Percentiles rank a stretch among this genome's conserved stretches.
These are phyloP conservation scores for Venturia canescens DNA, from an alignment of 1,140 invertebrate species.

Conservation along the genomic window DNA sequence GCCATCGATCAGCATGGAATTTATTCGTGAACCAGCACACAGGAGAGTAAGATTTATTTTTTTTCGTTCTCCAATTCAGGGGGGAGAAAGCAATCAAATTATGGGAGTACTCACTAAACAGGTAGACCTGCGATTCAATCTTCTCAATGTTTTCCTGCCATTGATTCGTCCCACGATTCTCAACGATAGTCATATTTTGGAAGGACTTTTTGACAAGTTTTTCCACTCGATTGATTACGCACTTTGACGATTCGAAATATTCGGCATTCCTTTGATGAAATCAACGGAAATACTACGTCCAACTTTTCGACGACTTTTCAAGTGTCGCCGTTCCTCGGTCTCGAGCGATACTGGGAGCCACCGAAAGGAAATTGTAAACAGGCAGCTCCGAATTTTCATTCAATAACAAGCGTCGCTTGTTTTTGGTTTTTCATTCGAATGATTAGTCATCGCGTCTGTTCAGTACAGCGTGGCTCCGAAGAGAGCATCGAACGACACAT, in stretches of 20 bases:
- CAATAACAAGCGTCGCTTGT: too few relatives aligned
- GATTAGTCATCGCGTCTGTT: too few relatives aligned
- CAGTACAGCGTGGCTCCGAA: too few relatives aligned
- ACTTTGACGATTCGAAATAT: background rate
- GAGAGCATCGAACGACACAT: too few relatives aligned
- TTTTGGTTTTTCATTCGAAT: too few relatives aligned
- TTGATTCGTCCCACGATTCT: background rate
- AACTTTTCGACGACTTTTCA: background rate
- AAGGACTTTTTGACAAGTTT: too few relatives aligned
- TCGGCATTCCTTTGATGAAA: background rate
- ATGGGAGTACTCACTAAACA: constrained; percentile 25
- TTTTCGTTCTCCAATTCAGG: background rate
- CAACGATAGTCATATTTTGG: background rate
- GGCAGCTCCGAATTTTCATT: too few relatives aligned
- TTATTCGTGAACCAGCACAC: constrained; percentile 24
- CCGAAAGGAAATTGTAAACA: too few relatives aligned
- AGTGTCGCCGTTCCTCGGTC: background rate
- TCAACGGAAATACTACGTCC: background rate
- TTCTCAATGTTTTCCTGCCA: background rate
- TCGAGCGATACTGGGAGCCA: background rate
- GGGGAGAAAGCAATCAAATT: constrained; percentile 1
- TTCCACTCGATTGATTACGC: background rate
- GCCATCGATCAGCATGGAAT: constrained; percentile 40
- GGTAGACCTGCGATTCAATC: background rate
- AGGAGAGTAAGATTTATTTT: background rate